Base-by-base conservation (phyloP, 2,113 vertebrate genomes). In the Platanista minor region DNA sequence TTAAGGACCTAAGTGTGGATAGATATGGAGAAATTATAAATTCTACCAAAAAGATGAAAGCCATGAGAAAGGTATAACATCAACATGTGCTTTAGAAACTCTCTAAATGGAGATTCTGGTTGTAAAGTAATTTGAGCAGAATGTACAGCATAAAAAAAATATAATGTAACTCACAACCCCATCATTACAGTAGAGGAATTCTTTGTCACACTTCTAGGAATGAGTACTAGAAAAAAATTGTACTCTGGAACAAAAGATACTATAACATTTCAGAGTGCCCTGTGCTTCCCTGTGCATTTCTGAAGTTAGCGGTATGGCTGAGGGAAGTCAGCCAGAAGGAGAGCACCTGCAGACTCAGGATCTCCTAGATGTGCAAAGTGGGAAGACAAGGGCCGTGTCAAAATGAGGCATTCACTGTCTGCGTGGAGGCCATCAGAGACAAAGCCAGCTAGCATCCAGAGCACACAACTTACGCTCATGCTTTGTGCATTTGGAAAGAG, bases 111-210 rank as follows among this genome's bases (percentile, higher is more conserved):
- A 93, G 31, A 67, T 66, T 66, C 62, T 69, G 29, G 4, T 54
- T 89, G 78, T 72, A 93, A 90, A 54, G 52, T 85, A 62, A 57
- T 93, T 87, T 92, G 46, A 52, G 25, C 33, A 90, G 81, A 75
- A 78, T 75, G 5, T 21, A 49, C 43, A 39, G 39, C 29, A 82
- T 69, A 69, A 84, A 91, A 91, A 52, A 61, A 23, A 64, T 21
- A 23, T 17, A 15, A 25, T 7, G 14, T 66, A 59, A 36, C 27
- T 85, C 15, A 41, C 18, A 90, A 27, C 52, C 18, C 83, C 43
- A 46, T 87, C 71, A 69, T 85, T 88, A 11, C 66, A 78, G 64
- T 43, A 85, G 82, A 59, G 43, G 43, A 64, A 36, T 87, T 78
- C 25, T 49, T 4, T 49, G 41, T 87, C 77, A 61, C n/a, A 52